Percentiles rank a stretch among this genome's conserved stretches.
Conservation (phyloP, 1,140 invertebrate genomes). For the Cotesia typhae region DNA sequence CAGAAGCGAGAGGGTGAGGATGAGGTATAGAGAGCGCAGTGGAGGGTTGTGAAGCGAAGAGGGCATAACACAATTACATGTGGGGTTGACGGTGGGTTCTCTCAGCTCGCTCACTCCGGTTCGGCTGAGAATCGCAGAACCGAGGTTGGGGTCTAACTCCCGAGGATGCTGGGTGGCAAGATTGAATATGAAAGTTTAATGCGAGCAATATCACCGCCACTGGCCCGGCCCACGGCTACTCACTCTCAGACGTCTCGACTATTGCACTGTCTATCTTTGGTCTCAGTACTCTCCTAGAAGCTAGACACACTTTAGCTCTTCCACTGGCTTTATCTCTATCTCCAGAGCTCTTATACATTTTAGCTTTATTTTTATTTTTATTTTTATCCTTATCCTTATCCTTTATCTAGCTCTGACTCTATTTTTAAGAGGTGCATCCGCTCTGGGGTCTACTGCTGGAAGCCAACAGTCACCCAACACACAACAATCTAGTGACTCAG, state of each 20-base stretch:
- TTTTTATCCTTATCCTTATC: too few relatives aligned
- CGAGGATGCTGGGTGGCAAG: constrained; percentile 54
- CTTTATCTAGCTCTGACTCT: too few relatives aligned
- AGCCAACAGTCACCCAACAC: too few relatives aligned
- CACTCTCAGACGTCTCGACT: constrained; percentile 37
- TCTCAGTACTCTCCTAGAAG: background rate
- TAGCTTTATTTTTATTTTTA: too few relatives aligned
- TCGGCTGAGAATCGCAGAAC: constrained; percentile 16
- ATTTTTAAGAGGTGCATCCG: too few relatives aligned
- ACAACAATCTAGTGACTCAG: too few relatives aligned
- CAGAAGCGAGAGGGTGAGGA: background rate
- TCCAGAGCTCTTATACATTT: too few relatives aligned
- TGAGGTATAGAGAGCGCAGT: constrained; percentile 31
- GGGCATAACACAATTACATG: constrained; percentile 59
- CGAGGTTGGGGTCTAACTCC: constrained; percentile 36
- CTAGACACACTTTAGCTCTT: too few relatives aligned
- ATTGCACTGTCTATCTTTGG: constrained; percentile 32
- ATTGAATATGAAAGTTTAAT: constrained; percentile 63
- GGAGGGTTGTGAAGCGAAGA: constrained; percentile 41
- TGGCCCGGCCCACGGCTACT: constrained; percentile 37
- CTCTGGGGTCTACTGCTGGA: too few relatives aligned
- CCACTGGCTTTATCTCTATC: too few relatives aligned
- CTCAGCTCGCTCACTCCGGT: constrained; percentile 27
- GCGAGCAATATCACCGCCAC: constrained; percentile 58
- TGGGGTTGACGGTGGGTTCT: constrained; percentile 53